Base-by-base conservation (phyloP, 2,888 invertebrate genomes). In the Parascotia fuliginaria region DNA sequence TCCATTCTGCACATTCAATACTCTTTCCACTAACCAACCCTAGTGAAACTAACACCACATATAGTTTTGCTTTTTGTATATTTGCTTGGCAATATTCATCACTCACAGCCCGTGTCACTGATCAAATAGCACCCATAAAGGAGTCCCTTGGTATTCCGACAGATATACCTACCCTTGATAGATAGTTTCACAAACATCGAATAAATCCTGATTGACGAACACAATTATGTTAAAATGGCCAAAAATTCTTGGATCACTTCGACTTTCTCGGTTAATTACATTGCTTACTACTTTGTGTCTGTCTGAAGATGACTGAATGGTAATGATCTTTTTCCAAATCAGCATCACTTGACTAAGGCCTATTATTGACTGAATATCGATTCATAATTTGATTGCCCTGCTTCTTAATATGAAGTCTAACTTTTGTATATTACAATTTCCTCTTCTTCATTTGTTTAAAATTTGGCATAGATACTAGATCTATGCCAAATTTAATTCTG, bases 51-150 rank as follows among this genome's bases (percentile, higher is more conserved):
- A 80, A 91, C 81, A 90, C 89, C 89, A 73, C 79, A 55, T 77
- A 85, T 90, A 92, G 92, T 92, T 91, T 87, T 89, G 89, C 91
- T 89, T 90, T 90, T 84, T 89, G 89, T 90, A 92, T 91, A 92
- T 92, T 92, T 92, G 89, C 88, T 73, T 83, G 84, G 87, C 92
- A 90, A 92, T 92, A 92, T 92, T 91, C 91, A 92, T 92, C 92
- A 89, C 88, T 92, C 92, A 91, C 89, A 72, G 82, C 81, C 78
- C 83, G 79, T 86, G 89, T 88, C 92, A 89, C 90, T 86, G 89
- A 84, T 87, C 89, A 90, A 92, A 92, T 91, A 89, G 80, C 85
- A 87, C 73, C 83, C 83, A 85, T 88, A 87, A 89, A 88, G 76
- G 84, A 88, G 83, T 87, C 89, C 88, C 89, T 81, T 87, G 88